These are phyloP conservation scores for Leucophora obtusa DNA, from an alignment of 2,888 invertebrate species.

Conservation along the genomic window DNA sequence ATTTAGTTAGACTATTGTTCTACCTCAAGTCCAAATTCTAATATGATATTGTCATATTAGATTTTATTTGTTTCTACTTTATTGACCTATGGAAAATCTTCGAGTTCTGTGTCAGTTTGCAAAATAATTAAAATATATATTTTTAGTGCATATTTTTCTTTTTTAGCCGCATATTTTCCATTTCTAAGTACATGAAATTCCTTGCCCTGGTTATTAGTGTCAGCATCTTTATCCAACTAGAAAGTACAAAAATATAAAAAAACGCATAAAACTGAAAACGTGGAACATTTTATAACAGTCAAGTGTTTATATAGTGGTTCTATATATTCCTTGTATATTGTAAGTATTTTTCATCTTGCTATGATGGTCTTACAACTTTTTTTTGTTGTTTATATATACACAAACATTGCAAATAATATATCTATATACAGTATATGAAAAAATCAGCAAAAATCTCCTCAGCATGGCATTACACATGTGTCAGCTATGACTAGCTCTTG, in stretches of 20 bases:
- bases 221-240: constrained; percentile 42
- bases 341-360: constrained; percentile 13
- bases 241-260: neutral
- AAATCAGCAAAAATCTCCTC: constrained; percentile 40
- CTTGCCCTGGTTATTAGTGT: neutral
- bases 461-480: constrained; percentile 43
- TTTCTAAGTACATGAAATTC: too few species aligned
- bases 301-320: constrained; percentile 46
- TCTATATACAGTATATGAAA: neutral
- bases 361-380: constrained; percentile 29
- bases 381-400: neutral
- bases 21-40: too few species aligned
- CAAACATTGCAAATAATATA: neutral
- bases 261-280: constrained; percentile 36
- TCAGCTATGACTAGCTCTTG: constrained; percentile 37
- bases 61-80: too few species aligned
- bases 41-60: too few species aligned
- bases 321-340: constrained; percentile 3
- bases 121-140: too few species aligned
- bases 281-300: constrained; percentile 50
- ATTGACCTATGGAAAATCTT: too few species aligned
- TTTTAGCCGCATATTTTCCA: too few species aligned
- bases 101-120: too few species aligned
- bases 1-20: too few species aligned
- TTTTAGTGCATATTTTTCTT: too few species aligned